A percentile compares a stretch with the other conserved stretches of the same genome.
Evolutionary conservation across 2,797 vertebrate genomes (phyloP).

Genomic region (Oreochromis mossambicus): DNA sequence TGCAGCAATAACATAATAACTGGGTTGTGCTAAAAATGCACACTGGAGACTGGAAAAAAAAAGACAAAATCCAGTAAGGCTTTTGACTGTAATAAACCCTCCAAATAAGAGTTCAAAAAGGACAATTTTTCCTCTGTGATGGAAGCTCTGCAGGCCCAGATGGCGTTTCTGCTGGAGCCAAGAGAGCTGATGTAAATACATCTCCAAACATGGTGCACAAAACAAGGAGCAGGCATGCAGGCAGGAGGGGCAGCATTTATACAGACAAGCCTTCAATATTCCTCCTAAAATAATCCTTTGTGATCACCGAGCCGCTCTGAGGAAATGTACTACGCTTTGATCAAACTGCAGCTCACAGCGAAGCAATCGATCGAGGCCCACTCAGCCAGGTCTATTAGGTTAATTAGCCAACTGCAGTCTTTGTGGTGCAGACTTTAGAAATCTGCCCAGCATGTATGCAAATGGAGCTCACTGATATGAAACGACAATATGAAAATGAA

Average conservation of each 20-base stretch:
- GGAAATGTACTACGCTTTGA: background rate
- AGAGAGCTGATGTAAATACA: constrained; percentile 6
- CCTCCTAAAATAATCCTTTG: background rate
- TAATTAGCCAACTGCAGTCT: constrained; percentile 31
- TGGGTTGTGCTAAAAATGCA: background rate
- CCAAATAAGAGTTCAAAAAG: background rate
- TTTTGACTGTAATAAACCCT: background rate
- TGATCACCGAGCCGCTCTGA: background rate
- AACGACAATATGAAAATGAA: background rate
- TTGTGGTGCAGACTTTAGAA: background rate
- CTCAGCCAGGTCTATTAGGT: constrained; percentile 3
- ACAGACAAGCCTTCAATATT: background rate
- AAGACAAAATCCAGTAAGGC: background rate
- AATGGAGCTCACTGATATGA: background rate
- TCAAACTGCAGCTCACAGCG: background rate
- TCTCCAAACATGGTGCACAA: background rate
- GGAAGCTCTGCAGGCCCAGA: constrained; percentile 31
- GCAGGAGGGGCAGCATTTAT: background rate
- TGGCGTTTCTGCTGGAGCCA: constrained; percentile 12
- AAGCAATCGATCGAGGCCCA: background rate
- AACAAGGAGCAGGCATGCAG: background rate
- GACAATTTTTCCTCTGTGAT: background rate
- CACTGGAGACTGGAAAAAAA: background rate
- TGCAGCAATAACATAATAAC: background rate
- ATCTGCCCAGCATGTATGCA: background rate